phyloP scores from a whole-genome alignment of 2,888 invertebrate genomes.

The Coremacera marginata region DNA sequence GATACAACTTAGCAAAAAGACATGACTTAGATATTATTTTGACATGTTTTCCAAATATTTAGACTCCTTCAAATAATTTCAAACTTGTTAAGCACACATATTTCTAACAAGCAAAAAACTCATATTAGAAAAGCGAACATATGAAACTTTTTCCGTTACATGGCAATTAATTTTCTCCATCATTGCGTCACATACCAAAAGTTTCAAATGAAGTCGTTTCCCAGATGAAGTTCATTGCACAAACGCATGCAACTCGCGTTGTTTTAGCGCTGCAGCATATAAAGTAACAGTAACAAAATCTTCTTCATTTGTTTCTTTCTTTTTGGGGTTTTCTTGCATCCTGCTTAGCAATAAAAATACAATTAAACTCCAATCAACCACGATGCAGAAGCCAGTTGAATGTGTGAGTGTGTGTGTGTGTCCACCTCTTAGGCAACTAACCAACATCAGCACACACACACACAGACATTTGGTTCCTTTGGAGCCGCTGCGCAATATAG shows the following conservation, averaged over 20 bases:
- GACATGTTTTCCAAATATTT: too few relatives aligned
- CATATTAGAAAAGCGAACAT: too few relatives aligned
- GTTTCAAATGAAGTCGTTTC: not conserved
- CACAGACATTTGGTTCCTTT: not conserved
- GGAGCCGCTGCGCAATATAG: constrained; percentile 7
- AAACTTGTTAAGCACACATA: too few relatives aligned
- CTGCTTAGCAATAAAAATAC: constrained; percentile 18
- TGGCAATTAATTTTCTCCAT: constrained; percentile 15
- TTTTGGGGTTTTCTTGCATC: not conserved
- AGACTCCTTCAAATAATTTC: too few relatives aligned
- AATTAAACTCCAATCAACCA: constrained; percentile 12
- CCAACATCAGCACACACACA: not conserved
- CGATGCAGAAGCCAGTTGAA: not conserved
- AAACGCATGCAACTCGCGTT: constrained; percentile 14
- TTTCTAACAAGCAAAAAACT: too few relatives aligned
- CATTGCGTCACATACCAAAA: not conserved
- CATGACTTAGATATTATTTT: too few relatives aligned
- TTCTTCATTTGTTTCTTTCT: not conserved
- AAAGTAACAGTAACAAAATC: not conserved
- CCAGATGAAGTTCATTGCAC: constrained; percentile 11
- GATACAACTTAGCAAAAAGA: too few relatives aligned
- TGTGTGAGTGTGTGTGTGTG: not conserved
- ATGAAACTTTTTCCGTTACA: not conserved
- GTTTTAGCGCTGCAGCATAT: not conserved
- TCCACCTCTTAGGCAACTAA: not conserved